Evolutionary conservation across 2,797 vertebrate species (phyloP), one percentile per base, ranked within the genome.

Genomic region (Hozukius guyotensis): DNA sequence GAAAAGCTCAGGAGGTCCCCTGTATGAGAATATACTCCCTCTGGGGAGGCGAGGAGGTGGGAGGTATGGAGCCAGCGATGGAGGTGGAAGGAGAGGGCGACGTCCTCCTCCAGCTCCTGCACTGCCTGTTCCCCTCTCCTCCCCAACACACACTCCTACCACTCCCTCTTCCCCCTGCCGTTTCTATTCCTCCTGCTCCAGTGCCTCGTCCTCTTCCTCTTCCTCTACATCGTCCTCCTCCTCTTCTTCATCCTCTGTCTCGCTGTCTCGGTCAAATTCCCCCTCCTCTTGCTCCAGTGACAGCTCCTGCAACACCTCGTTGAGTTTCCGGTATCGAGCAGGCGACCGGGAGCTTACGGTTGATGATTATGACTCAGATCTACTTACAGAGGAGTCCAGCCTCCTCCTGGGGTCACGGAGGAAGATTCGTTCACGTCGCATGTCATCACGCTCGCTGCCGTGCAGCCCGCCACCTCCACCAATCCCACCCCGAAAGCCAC

Each of bases 1-100:
- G 87, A 95, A 97, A 95, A 83, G 96, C 92, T 96, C 96, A 87
- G 95, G 96, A 25, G 95, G 94, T 31, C 96, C 95, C 0, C 82
- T 96, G 6, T 96, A 96, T 63, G 96, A 96, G 87, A 96, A 96
- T 71, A 96, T 96, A 74, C 94, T 96, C 70, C 96, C 95, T 46
- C 87, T 96, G 8, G 96, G 96, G 56, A 90, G 96, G 65, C 90
- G 96, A 87, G 95, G 95, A 71, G 95, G 95, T 64, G 94, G 94
- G 34, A 92, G 94, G 73, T 95, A 96, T 8, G 95, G 93, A 46
- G 88, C 82, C 55, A 75, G 93, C 2, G 95, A 96, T 64, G 94
- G 89, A 61, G 82, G 57, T 71, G 93, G 93, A 63, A 93, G 95
- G 36, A 95, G 95, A 88, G 92, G 94, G 12, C 91, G 89, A 22